Percentiles rank a stretch among this genome's conserved stretches.
These are phyloP conservation scores for Flabesymbios commensalis DNA, from an alignment of 2,888 invertebrate genomes.

Conservation along the genomic window DNA sequence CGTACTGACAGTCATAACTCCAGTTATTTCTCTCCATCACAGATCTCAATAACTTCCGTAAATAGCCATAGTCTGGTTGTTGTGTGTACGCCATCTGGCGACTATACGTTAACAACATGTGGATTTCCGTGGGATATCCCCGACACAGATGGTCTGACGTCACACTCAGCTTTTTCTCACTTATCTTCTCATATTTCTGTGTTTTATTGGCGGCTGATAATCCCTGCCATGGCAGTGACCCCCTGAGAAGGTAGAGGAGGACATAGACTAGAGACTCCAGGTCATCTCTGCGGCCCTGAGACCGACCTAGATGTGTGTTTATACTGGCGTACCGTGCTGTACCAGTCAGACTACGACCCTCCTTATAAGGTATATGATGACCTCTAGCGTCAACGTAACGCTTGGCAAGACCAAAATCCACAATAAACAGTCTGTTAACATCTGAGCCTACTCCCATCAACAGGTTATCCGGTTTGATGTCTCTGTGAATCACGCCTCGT, in stretches of 20 bases:
- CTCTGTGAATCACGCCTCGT: neutral
- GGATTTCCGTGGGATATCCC: neutral
- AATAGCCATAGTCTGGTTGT: neutral
- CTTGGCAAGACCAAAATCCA: neutral
- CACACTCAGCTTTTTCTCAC: neutral
- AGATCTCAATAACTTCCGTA: neutral
- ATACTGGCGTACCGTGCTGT: neutral
- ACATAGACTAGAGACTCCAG: neutral
- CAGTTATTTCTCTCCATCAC: neutral
- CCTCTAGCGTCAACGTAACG: neutral
- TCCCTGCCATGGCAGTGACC: neutral
- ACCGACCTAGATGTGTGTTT: neutral
- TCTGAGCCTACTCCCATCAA: neutral
- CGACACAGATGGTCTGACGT: neutral
- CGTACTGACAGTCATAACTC: neutral
- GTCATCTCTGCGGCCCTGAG: neutral
- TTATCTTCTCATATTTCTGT: neutral
- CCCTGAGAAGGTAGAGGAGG: neutral
- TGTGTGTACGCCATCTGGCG: neutral
- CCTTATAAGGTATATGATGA: neutral
- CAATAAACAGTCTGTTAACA: neutral
- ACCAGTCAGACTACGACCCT: neutral
- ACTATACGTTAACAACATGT: neutral
- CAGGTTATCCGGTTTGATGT: neutral
- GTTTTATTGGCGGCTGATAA: neutral